Conservation (phyloP, 2,888 invertebrate species). For the Napeogenes inachia region DNA sequence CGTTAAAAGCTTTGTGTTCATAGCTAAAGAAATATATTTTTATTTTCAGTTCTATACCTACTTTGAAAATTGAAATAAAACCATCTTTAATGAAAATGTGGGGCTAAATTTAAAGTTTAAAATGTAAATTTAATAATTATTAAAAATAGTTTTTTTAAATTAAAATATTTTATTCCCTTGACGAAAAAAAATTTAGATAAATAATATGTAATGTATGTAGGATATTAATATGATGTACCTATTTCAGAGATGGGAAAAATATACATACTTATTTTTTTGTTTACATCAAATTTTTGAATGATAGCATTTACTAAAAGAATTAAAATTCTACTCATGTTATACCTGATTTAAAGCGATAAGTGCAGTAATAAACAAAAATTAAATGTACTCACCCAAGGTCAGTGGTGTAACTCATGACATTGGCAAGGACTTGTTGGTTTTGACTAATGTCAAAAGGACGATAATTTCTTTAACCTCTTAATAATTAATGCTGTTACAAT, state of each 20-base stretch:
- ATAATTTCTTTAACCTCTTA: constrained; percentile 23
- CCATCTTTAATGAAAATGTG: no score
- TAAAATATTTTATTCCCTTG: no score
- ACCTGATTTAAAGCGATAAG: constrained; percentile 4
- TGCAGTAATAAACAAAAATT: constrained; percentile 10
- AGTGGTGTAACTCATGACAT: constrained; percentile 23
- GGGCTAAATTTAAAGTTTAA: no score
- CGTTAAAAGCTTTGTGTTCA: constrained; percentile 29
- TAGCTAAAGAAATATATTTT: constrained; percentile 3
- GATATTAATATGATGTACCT: background rate
- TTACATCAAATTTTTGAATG: no score
- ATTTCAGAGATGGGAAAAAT: no score
- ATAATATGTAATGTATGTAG: no score
- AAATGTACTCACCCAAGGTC: constrained; percentile 17
- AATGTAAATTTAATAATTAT: no score
- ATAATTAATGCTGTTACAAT: constrained; percentile 6
- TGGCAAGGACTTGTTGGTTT: constrained; percentile 26
- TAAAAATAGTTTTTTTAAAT: no score
- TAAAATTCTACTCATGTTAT: background rate
- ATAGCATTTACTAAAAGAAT: background rate
- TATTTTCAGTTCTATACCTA: no score
- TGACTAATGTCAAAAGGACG: constrained; percentile 26
- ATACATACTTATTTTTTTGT: no score
- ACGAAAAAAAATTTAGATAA: no score
- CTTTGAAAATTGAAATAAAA: no score